Evolutionary conservation across 53 echinoderm and acorn worm genomes (phyloP).

Genomic region (Stichopus horrens): DNA sequence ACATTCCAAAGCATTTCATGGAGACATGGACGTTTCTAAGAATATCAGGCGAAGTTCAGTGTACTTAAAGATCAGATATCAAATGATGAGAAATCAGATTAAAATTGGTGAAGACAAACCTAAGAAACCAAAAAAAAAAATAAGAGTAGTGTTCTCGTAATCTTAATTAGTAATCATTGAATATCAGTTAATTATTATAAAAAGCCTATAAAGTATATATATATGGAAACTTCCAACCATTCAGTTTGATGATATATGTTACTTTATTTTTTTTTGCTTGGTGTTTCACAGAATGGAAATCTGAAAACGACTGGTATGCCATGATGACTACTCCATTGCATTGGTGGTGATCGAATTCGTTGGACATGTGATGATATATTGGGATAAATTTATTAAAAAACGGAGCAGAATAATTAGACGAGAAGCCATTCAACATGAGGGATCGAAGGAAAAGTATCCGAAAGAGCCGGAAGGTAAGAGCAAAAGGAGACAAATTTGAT

Average conservation of each 20-base stretch:
- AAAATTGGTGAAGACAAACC: too few species aligned
- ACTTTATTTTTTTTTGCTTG: neutral
- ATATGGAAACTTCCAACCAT: too few species aligned
- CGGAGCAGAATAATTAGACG: neutral
- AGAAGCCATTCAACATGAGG: neutral
- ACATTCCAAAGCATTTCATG: too few species aligned
- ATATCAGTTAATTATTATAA: too few species aligned
- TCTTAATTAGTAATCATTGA: too few species aligned
- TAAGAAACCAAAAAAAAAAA: too few species aligned
- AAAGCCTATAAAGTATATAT: too few species aligned
- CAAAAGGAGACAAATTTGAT: neutral
- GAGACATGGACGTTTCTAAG: too few species aligned
- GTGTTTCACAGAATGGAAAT: neutral
- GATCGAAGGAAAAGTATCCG: constrained; percentile 21
- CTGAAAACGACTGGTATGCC: neutral
- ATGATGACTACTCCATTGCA: neutral
- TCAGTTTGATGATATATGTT: neutral
- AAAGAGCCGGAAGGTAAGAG: constrained; percentile 21
- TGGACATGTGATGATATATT: neutral
- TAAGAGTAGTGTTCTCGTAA: too few species aligned
- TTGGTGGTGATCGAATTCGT: neutral
- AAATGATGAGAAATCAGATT: too few species aligned
- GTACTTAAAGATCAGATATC: too few species aligned
- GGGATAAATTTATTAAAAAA: constrained; percentile 4
- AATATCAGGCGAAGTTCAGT: too few species aligned